Evolutionary conservation across 2,113 vertebrate species (phyloP), one percentile per base, ranked within the genome.

Genomic region (Monarcha castaneiventris): DNA sequence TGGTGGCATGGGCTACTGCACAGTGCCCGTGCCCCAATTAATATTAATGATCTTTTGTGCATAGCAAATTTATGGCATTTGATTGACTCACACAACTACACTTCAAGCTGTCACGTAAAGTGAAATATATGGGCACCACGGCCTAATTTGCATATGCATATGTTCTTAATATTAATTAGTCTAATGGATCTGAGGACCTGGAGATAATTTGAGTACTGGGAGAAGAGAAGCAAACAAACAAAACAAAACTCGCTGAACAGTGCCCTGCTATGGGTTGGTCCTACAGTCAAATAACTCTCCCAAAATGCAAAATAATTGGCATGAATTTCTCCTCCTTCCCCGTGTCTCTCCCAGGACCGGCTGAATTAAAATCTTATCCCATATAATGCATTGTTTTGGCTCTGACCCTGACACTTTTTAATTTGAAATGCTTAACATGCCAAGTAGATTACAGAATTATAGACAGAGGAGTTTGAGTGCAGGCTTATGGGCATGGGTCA

Each of bases 101-200:
- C 95, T 98, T 98, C 97, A 97, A 96, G 96, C 97, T 97, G 97
- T 98, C 98, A 97, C 73, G 73, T 95, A 97, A 97, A 97, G 96
- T 98, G 97, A 98, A 98, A 98, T 97, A 97, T 98, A 98, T 97
- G 96, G 95, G 85, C 87, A 90, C 90, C 67, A 39, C 20, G n/a
- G 67, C 48, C 87, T 97, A 75, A 98, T 98, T 97, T 98, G 96
- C 97, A 98, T 98, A 98, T 98, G 97, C 97, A 97, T 97, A 98
- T 98, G 97, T 97, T 98, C 97, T 98, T 97, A 97, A 98, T 98
- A 98, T 97, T 98, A 98, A 98, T 98, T 98, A 97, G 94, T 90
- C 95, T 97, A 98, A 97, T 98, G 97, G 95, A 93, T 95, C 91
- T 97, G 89, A 96, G 94, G 84, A 94, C 88, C 91, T 92, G 76